Conservation (phyloP, 2,113 vertebrate species). For the Sturnus vulgaris region DNA sequence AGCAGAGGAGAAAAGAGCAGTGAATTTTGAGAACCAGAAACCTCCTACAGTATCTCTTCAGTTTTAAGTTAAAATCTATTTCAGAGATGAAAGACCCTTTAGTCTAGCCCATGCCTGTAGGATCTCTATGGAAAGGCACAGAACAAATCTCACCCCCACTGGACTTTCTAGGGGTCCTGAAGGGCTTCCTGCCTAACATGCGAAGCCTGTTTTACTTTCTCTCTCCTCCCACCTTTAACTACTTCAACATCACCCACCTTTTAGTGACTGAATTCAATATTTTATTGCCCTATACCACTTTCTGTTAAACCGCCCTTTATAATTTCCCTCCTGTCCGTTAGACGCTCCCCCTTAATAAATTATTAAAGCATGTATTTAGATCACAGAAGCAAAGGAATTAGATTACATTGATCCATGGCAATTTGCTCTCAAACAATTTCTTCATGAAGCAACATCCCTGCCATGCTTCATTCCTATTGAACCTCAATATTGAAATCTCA, state of each 20-base stretch:
- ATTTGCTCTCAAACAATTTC: constrained; percentile 60
- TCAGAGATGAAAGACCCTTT: not conserved
- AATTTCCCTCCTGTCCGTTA: not conserved
- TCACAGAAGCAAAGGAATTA: constrained; percentile 70
- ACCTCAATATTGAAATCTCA: constrained; percentile 5
- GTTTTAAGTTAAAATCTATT: not conserved
- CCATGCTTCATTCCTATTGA: constrained; percentile 33
- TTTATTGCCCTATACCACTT: not conserved
- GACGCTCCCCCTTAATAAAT: constrained; percentile 36
- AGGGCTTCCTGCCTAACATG: not conserved
- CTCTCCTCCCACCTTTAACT: not conserved
- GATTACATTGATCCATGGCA: constrained; percentile 70
- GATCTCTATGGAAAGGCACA: not conserved
- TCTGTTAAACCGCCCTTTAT: constrained; percentile 16
- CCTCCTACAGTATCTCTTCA: not conserved
- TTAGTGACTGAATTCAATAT: not conserved
- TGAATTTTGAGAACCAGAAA: not conserved
- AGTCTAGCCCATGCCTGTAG: not conserved
- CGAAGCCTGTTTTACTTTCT: rapidly evolving
- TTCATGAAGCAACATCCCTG: constrained; percentile 49
- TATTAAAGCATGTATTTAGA: constrained; percentile 68
- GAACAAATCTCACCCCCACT: not conserved
- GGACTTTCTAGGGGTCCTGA: not conserved
- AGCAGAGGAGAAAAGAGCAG: not conserved
- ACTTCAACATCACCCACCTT: not conserved